Evolutionary conservation across 2,797 vertebrate genomes (phyloP).

Genomic region (Nasua narica): DNA sequence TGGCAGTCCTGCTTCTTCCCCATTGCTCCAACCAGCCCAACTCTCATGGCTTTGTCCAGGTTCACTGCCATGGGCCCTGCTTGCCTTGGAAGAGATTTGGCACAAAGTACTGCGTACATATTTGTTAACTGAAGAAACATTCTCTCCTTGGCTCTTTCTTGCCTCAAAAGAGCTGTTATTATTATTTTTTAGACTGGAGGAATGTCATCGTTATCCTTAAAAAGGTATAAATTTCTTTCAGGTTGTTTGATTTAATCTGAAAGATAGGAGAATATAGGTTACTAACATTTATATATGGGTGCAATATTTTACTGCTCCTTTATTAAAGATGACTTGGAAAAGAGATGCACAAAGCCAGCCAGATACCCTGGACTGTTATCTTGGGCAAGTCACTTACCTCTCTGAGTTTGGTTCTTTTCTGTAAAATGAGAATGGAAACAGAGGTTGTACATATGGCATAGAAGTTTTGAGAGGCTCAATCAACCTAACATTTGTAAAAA

Average conservation of each 20-base stretch:
- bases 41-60: neutral
- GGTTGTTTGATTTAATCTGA: constrained; percentile 4
- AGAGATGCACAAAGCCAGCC: neutral
- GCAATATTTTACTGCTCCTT: neutral
- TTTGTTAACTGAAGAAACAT: neutral
- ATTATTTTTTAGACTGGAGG: neutral
- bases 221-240: neutral
- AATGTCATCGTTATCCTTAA: neutral
- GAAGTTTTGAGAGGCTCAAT: neutral
- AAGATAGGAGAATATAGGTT: neutral
- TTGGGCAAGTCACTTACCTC: neutral
- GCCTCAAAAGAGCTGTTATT: neutral
- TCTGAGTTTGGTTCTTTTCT: neutral
- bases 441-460: neutral
- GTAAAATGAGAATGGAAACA: constrained; percentile 13
- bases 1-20: neutral
- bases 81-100: neutral
- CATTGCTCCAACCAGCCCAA: neutral
- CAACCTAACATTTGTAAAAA: neutral
- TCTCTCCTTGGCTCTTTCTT: neutral
- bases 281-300: neutral
- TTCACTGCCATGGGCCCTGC: neutral
- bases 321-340: neutral
- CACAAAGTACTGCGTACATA: neutral
- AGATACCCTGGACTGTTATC: neutral